Evolutionary conservation across 2,888 invertebrate species (phyloP).

Genomic region (Drosophila infuscata): DNA sequence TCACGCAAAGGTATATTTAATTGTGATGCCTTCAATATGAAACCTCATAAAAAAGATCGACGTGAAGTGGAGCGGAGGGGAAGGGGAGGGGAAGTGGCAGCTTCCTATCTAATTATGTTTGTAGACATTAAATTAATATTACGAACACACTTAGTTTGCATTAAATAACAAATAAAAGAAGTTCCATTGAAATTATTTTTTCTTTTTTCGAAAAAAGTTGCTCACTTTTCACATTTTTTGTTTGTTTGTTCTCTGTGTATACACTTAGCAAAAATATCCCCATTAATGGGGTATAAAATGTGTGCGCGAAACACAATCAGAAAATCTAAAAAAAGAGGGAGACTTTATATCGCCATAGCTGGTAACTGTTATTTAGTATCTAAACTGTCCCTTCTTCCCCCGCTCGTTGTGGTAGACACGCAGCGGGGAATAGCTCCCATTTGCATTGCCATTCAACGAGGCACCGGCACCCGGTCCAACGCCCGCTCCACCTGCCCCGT

Average conservation of each 20-base stretch:
- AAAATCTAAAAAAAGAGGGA: constrained; percentile 19
- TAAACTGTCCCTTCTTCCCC: constrained; percentile 92
- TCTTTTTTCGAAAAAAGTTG: constrained; percentile 28
- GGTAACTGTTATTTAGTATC: constrained; percentile 87
- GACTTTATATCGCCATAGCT: constrained; percentile 6
- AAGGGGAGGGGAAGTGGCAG: constrained; percentile 36
- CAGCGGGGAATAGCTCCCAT: constrained; percentile 91
- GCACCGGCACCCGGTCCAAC: constrained; percentile 51
- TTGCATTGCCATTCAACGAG: constrained; percentile 84
- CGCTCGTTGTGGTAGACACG: constrained; percentile 93
- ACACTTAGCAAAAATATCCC: constrained; percentile 73
- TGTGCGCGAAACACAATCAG: constrained; percentile 31
- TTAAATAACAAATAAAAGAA: constrained; percentile 77
- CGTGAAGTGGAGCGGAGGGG: constrained; percentile 30
- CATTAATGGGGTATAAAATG: constrained; percentile 26
- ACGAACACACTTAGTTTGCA: constrained; percentile 75
- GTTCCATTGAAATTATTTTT: constrained; percentile 42
- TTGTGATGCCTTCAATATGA: constrained; percentile 65
- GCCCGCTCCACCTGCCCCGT: constrained; percentile 83
- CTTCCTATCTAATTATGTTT: constrained; percentile 45
- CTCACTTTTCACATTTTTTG: constrained; percentile 14
- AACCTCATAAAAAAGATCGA: constrained; percentile 42
- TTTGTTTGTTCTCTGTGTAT: constrained; percentile 53
- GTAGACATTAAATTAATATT: constrained; percentile 69
- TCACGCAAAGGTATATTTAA: constrained; percentile 74